phyloP scores from a whole-genome alignment of 2,113 vertebrate genomes.

The Oreotrochilus melanogaster region DNA sequence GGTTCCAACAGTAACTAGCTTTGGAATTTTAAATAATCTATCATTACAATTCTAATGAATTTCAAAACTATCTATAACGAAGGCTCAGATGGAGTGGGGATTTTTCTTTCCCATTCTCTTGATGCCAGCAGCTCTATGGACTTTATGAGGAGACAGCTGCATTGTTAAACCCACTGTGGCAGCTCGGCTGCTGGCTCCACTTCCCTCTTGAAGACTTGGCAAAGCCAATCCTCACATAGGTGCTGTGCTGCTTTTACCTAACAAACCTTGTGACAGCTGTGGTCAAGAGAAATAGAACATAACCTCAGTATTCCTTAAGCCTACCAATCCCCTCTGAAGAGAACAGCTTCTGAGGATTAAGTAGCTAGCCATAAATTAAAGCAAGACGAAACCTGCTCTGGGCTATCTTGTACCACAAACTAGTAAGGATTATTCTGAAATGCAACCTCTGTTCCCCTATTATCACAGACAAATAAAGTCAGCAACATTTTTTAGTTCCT shows the following conservation, averaged over 20 bases:
- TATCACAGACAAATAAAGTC: background rate
- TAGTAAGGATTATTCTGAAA: background rate
- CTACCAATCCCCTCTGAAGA: background rate
- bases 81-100: background rate
- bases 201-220: background rate
- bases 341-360: background rate
- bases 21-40: background rate
- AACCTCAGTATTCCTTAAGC: background rate
- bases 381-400: background rate
- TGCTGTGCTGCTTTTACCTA: background rate
- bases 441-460: background rate
- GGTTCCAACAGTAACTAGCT: background rate
- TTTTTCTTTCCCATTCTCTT: background rate
- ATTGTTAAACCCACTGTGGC: background rate
- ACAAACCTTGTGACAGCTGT: rapidly evolving
- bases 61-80: background rate
- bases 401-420: background rate
- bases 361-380: background rate
- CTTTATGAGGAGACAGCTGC: background rate
- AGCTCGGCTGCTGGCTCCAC: background rate
- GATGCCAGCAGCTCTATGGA: background rate
- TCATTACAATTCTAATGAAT: background rate
- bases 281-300: background rate
- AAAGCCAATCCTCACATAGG: background rate
- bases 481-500: background rate